Evolutionary conservation across 2,888 invertebrate genomes (phyloP).

Genomic region (Capitulum mitella): DNA sequence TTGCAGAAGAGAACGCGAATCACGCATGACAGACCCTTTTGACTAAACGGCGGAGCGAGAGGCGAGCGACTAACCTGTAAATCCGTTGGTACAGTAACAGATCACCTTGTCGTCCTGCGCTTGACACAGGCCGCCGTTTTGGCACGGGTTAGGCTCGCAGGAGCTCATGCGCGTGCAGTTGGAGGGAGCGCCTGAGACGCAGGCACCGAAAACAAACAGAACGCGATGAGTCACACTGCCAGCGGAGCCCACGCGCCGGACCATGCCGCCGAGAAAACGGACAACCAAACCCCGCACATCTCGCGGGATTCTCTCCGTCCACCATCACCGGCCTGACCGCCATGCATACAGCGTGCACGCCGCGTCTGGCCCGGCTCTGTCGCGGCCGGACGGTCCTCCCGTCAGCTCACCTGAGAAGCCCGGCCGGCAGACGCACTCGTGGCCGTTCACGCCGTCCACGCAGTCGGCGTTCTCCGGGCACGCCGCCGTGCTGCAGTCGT

Average conservation of each 20-base stretch:
- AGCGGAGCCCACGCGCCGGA: not conserved
- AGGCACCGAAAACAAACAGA: not conserved
- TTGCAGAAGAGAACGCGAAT: no score
- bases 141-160: constrained; percentile 58
- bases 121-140: constrained; percentile 67
- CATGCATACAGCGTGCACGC: not conserved
- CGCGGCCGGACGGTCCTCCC: no score
- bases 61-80: constrained; percentile 49
- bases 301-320: no score
- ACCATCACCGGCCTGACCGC: not conserved
- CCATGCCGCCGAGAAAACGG: no score
- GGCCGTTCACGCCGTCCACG: constrained; percentile 30
- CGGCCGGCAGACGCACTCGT: constrained; percentile 41
- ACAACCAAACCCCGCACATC: no score
- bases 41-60: no score
- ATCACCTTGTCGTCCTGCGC: constrained; percentile 40
- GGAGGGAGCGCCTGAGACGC: not conserved
- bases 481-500: constrained; percentile 48
- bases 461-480: constrained; percentile 56
- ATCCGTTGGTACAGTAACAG: constrained; percentile 61
- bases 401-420: constrained; percentile 43
- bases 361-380: not conserved
- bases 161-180: constrained; percentile 64
- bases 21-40: no score
- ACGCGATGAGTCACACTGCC: no score